A percentile compares a stretch with the other conserved stretches of the same genome.
phyloP scores from a whole-genome alignment of 2,797 vertebrate genomes.

The Thamnophis elegans region DNA sequence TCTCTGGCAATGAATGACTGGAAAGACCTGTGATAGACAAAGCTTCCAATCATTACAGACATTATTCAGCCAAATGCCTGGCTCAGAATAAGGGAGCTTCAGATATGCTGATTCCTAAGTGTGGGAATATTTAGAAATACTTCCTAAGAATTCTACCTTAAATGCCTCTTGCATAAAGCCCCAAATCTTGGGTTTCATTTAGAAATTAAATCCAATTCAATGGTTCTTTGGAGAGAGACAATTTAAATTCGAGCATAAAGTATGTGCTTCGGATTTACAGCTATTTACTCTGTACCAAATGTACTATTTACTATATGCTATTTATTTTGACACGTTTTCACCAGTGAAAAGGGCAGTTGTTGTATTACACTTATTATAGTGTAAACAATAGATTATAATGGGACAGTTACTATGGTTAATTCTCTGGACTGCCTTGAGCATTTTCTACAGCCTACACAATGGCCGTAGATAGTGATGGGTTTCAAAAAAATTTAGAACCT shows the following conservation, averaged over 20 bases:
- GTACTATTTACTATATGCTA: not conserved
- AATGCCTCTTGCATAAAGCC: not conserved
- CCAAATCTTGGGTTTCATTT: not conserved
- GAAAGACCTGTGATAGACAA: not conserved
- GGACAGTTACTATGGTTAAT: not conserved
- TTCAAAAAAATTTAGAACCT: too few species aligned
- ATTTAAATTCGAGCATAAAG: not conserved
- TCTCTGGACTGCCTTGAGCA: not conserved
- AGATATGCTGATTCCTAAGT: too few species aligned
- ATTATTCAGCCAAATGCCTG: not conserved
- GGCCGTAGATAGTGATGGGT: not conserved
- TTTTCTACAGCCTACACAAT: not conserved
- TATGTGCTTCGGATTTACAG: not conserved
- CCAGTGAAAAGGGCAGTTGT: not conserved
- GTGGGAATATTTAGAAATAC: too few species aligned
- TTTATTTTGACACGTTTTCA: not conserved
- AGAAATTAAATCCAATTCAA: not conserved
- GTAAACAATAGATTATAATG: not conserved
- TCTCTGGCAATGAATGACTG: not conserved
- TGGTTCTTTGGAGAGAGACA: not conserved
- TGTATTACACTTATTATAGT: not conserved
- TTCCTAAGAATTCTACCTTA: not conserved
- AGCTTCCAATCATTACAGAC: not conserved
- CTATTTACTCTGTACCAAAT: not conserved
- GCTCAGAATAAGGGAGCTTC: not conserved